phyloP scores from a whole-genome alignment of 1,140 invertebrate species.

The Dysdera silvatica region DNA sequence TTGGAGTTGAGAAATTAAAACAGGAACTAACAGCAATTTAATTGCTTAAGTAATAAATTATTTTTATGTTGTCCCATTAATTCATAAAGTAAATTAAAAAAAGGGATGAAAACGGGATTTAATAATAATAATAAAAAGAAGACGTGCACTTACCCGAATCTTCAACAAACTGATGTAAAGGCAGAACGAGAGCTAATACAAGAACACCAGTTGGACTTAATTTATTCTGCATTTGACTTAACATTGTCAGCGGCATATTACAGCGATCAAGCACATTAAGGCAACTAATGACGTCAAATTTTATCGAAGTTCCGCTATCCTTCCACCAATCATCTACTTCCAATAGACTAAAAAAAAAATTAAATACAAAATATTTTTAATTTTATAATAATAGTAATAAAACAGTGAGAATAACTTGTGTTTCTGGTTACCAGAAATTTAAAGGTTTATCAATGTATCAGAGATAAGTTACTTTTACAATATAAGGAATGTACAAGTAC shows the following conservation, averaged over 20 bases:
- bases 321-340: conserved; percentile 64
- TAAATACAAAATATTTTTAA: conserved; percentile 16
- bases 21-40: too few relatives aligned
- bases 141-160: conserved; percentile 50
- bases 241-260: conserved; percentile 63
- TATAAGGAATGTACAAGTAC: too few relatives aligned
- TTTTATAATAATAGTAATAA: too few relatives aligned
- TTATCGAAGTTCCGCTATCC: conserved; percentile 40
- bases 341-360: conserved; percentile 56
- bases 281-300: conserved; percentile 73
- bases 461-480: too few relatives aligned
- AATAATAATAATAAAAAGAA: conserved; percentile 26
- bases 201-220: conserved; percentile 60
- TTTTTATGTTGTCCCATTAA: too few relatives aligned
- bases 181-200: conserved; percentile 74
- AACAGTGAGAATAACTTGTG: too few relatives aligned
- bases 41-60: too few relatives aligned
- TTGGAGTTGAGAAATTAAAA: too few relatives aligned
- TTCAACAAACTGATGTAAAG: conserved; percentile 85
- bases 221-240: conserved; percentile 57
- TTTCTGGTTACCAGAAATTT: too few relatives aligned
- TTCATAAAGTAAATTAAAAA: too few relatives aligned
- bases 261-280: conserved; percentile 86
- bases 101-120: not conserved
- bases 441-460: too few relatives aligned